These are phyloP conservation scores for Picathartes gymnocephalus DNA, from an alignment of 2,113 vertebrate genomes.

Conservation along the genomic window DNA sequence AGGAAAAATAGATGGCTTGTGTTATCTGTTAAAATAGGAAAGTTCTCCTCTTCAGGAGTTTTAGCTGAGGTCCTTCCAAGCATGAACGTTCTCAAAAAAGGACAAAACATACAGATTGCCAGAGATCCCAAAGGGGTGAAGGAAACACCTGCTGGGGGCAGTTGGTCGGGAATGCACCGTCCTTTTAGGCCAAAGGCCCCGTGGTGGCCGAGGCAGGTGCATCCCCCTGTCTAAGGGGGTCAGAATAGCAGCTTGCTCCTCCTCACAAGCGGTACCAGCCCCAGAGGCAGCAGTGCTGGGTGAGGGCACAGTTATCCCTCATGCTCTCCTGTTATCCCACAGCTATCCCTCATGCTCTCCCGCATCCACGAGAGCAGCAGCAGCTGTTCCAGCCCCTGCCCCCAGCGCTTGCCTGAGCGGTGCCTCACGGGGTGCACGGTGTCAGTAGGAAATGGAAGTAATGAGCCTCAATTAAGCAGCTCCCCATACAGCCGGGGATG, in stretches of 20 bases:
- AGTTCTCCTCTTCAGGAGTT: neutral
- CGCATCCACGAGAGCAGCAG: neutral
- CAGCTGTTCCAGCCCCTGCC: constrained; percentile 38
- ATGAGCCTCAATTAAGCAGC: constrained; percentile 60
- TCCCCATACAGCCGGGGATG: constrained; percentile 16
- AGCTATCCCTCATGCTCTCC: neutral
- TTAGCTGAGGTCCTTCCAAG: neutral
- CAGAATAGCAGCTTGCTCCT: neutral
- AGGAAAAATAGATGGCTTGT: neutral
- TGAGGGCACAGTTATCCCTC: neutral
- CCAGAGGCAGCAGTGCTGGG: neutral
- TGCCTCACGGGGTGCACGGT: neutral
- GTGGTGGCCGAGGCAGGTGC: rapidly evolving
- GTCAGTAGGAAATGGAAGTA: constrained; percentile 53
- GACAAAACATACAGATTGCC: neutral
- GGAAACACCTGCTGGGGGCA: neutral
- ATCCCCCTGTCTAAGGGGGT: neutral
- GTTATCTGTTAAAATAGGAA: neutral
- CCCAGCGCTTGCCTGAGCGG: neutral
- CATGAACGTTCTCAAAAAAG: neutral
- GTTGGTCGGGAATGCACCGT: neutral
- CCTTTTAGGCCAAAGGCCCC: neutral
- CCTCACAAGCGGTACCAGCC: neutral
- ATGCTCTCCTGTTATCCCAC: neutral
- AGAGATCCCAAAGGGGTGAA: neutral